A percentile compares a stretch with the other conserved stretches of the same genome.
These are phyloP conservation scores for Tolypeutes matacus DNA, from an alignment of 2,797 vertebrate genomes.

Conservation along the genomic window DNA sequence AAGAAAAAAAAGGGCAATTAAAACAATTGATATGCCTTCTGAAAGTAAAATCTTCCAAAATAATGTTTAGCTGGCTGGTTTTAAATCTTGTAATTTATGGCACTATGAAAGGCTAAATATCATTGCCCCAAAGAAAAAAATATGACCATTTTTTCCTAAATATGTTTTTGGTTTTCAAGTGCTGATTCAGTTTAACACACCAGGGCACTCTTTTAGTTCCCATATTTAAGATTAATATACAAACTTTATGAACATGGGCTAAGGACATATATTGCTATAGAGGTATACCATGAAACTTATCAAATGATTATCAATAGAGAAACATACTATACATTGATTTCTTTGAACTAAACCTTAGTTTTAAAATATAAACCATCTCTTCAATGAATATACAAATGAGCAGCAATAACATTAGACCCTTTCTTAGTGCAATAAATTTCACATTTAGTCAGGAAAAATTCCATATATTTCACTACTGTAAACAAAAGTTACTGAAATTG, in stretches of 20 bases:
- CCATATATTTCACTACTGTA: not conserved
- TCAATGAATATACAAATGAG: not conserved
- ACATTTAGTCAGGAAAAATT: slow-evolving; percentile 24
- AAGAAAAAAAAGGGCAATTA: slow-evolving; percentile 8
- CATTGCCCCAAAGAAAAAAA: not conserved
- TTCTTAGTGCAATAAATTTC: not conserved
- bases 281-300: not conserved
- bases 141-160: not conserved
- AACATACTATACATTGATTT: not conserved
- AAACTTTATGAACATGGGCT: not conserved
- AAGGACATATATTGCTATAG: not conserved
- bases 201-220: not conserved
- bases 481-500: not conserved
- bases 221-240: not conserved
- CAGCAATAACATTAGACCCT: not conserved
- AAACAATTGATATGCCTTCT: not conserved
- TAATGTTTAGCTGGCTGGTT: not conserved
- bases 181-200: not conserved
- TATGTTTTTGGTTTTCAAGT: not conserved
- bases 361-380: not conserved
- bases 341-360: not conserved
- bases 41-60: not conserved
- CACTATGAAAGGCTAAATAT: not conserved
- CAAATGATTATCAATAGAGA: slow-evolving; percentile 43
- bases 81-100: not conserved